phyloP scores from a whole-genome alignment of 30 jellyfish, hydroid and myxozoan species.

The Phacellophora camtschatica region DNA sequence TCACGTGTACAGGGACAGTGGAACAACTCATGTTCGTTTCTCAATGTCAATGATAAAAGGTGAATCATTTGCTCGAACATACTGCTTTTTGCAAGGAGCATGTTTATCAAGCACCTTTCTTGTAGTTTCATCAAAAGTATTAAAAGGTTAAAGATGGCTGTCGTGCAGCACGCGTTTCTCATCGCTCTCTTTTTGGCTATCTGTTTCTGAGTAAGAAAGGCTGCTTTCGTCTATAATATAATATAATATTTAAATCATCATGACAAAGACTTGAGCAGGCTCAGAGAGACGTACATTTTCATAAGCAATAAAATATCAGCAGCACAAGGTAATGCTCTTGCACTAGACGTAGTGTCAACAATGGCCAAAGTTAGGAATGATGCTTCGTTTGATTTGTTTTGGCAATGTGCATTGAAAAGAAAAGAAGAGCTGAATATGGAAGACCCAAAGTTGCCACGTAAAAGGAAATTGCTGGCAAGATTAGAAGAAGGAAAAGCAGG shows the following conservation, averaged over 20 bases:
- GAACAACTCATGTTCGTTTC: too few species aligned
- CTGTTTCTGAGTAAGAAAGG: background rate
- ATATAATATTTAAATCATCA: too few species aligned
- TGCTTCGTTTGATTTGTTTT: background rate
- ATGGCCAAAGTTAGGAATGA: background rate
- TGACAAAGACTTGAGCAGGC: too few species aligned
- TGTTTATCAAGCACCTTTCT: too few species aligned
- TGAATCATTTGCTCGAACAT: too few species aligned
- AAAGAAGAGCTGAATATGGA: background rate
- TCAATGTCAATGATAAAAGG: too few species aligned
- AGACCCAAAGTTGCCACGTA: background rate
- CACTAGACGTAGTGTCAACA: constrained; percentile 22
- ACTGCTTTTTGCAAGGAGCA: too few species aligned
- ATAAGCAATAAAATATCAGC: constrained; percentile 1
- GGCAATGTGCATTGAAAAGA: background rate
- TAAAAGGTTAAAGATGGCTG: background rate
- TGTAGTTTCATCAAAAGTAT: too few species aligned
- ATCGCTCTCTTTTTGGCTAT: background rate
- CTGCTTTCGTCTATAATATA: too few species aligned
- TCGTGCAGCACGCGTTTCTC: background rate
- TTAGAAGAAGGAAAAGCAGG: background rate
- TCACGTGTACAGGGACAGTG: too few species aligned
- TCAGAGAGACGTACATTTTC: too few species aligned
- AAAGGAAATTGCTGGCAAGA: constrained; percentile 2
- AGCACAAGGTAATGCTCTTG: constrained; percentile 32